Evolutionary conservation across 2,113 vertebrate genomes (phyloP), one percentile per base, ranked within the genome.

Genomic region (Gymnobelideus leadbeateri): DNA sequence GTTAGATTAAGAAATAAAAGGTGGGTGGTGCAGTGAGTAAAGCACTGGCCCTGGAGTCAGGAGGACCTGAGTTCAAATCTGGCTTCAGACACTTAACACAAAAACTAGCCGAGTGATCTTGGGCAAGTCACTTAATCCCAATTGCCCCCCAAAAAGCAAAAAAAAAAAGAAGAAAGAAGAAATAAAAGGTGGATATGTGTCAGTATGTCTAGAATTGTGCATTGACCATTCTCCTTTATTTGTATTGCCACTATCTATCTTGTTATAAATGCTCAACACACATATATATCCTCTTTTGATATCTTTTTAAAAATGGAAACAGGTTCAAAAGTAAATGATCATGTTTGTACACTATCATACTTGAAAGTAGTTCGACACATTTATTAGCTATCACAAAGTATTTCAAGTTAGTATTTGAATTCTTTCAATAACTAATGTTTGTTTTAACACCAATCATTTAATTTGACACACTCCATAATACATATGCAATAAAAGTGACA

Each of bases 401-500:
- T 96, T 98, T 92, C 97, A 98, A 98, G 97, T 94, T 97, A 97
- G 91, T 96, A 98, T 98, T 98, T 98, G 96, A 96, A 98, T 98
- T 94, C 97, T 52, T 98, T 98, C 96, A 97, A 96, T 98, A 98
- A 97, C 94, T 98, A 98, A 98, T 98, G 96, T 98, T 99, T 99
- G 97, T 98, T 99, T 98, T 98, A 98, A 98, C 98, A 99, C 98
- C 98, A 98, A 97, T 97, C 95, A 95, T 98, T 99, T 99, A 98
- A 99, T 99, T 97, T 99, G 98, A 98, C 98, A 97, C 95, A 97
- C 97, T 98, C 97, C 98, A 98, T 99, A 99, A 99, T 98, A 97
- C 97, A 97, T 98, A 97, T 98, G 98, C 98, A 98, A 98, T 98
- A 99, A 98, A 94, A 96, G 96, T 98, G 97, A 96, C 97, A 96